Conservation (phyloP, 2,888 invertebrate genomes). For the Serrognathus titanus region DNA sequence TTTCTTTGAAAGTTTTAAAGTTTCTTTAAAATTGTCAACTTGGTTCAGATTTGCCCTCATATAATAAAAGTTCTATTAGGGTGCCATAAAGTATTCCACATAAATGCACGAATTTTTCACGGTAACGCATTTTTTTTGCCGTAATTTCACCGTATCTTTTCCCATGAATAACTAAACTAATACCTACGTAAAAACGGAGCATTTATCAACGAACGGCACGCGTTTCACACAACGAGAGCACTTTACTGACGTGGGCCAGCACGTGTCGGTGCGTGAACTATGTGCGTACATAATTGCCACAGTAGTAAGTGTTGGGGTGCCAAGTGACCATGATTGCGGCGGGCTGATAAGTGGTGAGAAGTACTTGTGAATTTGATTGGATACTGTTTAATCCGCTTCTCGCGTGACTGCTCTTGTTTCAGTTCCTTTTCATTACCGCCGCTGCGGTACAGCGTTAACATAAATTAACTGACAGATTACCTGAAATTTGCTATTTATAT, state of each 20-base stretch:
- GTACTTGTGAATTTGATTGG: conserved; percentile 40
- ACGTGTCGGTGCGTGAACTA: conserved; percentile 25
- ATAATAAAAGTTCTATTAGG: too few relatives aligned
- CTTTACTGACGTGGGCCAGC: conserved; percentile 18
- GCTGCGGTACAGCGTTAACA: conserved; percentile 7
- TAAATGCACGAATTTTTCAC: too few relatives aligned
- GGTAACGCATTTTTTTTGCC: too few relatives aligned
- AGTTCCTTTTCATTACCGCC: conserved; percentile 18
- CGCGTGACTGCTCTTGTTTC: conserved; percentile 36
- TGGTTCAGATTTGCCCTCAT: too few relatives aligned
- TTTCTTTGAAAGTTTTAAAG: too few relatives aligned
- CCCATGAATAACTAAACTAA: conserved; percentile 1
- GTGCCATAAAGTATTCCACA: too few relatives aligned
- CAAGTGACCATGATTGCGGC: not conserved
- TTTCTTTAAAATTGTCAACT: too few relatives aligned
- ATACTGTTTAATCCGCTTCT: conserved; percentile 40
- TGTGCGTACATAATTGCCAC: conserved; percentile 23
- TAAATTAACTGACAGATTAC: conserved; percentile 6
- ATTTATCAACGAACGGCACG: conserved; percentile 13
- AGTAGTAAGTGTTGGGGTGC: conserved; percentile 5
- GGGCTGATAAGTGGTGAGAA: conserved; percentile 20
- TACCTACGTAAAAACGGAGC: not conserved
- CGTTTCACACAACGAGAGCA: conserved; percentile 17
- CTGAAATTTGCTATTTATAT: conserved; percentile 10
- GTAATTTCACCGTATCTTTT: not conserved